phyloP scores from a whole-genome alignment of 2,113 vertebrate species.

The Azemiops feae region DNA sequence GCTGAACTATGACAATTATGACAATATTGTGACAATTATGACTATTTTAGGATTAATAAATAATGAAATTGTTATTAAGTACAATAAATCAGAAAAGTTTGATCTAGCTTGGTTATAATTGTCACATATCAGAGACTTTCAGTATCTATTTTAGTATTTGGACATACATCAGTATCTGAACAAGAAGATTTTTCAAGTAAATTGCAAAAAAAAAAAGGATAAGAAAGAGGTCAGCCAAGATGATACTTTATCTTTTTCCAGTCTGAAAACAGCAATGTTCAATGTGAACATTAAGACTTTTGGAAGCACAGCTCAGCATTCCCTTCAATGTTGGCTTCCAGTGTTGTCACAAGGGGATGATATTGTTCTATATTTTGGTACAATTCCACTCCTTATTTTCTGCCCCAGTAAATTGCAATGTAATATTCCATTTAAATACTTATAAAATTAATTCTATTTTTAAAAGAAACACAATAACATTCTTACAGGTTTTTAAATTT shows the following conservation, averaged over 20 bases:
- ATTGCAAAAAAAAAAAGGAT: neutral
- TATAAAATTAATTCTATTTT: neutral
- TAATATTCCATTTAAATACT: constrained; percentile 10
- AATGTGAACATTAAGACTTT: neutral
- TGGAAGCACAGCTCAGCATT: neutral
- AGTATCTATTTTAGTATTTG: neutral
- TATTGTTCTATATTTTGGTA: neutral
- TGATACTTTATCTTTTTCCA: neutral
- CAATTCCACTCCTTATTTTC: neutral
- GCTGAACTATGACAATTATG: neutral
- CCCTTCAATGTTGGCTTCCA: neutral
- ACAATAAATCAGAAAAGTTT: neutral
- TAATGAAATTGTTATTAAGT: neutral
- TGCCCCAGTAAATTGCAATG: neutral
- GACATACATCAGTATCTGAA: neutral
- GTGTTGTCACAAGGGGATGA: neutral
- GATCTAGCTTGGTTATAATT: neutral
- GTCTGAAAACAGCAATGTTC: neutral
- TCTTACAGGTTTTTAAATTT: constrained; percentile 17
- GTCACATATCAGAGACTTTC: neutral
- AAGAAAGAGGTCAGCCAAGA: neutral
- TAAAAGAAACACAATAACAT: neutral
- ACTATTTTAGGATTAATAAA: neutral
- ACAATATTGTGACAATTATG: neutral
- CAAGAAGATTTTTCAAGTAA: neutral